Base-by-base conservation (phyloP, 2,113 vertebrate genomes). In the Phalacrocorax brasilianus region DNA sequence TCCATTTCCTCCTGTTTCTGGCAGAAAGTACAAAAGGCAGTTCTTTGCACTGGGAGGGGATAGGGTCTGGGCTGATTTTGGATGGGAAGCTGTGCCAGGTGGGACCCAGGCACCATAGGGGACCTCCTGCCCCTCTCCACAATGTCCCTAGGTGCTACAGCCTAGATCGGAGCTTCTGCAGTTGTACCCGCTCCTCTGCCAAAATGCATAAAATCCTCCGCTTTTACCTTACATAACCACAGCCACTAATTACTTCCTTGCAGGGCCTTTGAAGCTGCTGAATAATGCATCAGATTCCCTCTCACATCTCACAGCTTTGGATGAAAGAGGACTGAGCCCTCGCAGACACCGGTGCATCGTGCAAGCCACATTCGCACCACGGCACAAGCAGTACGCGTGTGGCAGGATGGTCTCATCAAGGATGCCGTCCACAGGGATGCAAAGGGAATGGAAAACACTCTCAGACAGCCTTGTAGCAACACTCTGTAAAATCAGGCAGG, bases 341-440 rank as follows among this genome's bases (percentile, higher is more conserved):
- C 3, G 1, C 33, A 67, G 38, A 0, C 14, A 9, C 10, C 0
- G 8, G 28, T 2, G 9, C 14, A 2, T 30, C 11, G 0, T 0
- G 3, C 24, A 13, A 49, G 56, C 11, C 74, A 12, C 22, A 0
- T 6, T 0, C 0, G 33, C 16, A 53, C 14, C 66, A 53, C 21
- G 3, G 0, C 0, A 0, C 44, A 28, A 56, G 45, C 23, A 15
- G 21, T 3, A 8, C 76, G 26, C 0, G 1, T 4, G 56, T 14
- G 62, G 62, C 59, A 59, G 76, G 35, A 40, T 1, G 24, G 16
- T 5, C 32, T 32, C 74, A 5, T 0, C 40, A 8, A 81, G 91
- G 52, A 44, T 5, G 1, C 5, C 2, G 0, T 4, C 18, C 35
- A 2, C 38, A 49, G 71, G 52, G 70, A 2, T 14, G 65, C 19